Evolutionary conservation across 1,140 invertebrate species (phyloP).

Genomic region (Drosophila baimaii): DNA sequence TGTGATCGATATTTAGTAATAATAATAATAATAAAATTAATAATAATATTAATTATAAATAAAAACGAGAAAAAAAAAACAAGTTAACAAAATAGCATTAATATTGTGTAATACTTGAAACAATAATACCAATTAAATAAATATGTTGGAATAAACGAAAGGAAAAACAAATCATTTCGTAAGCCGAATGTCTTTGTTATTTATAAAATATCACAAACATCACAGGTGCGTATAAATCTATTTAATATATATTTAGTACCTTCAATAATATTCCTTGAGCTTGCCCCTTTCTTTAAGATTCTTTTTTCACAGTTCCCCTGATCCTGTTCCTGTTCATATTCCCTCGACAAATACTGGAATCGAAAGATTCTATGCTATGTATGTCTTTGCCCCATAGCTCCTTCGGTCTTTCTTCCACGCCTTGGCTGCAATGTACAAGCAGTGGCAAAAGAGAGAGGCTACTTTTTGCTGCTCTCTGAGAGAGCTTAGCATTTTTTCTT

Average conservation of each 20-base stretch:
- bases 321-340: too few relatives aligned
- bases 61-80: constrained; percentile 59
- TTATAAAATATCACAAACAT: neutral
- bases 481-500: too few relatives aligned
- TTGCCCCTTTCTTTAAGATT: too few relatives aligned
- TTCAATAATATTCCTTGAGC: too few relatives aligned
- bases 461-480: too few relatives aligned
- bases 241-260: neutral
- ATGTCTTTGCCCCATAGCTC: too few relatives aligned
- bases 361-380: too few relatives aligned
- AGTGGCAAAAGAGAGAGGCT: too few relatives aligned
- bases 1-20: constrained; percentile 83
- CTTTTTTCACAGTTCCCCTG: too few relatives aligned
- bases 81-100: constrained; percentile 59
- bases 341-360: too few relatives aligned
- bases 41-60: constrained; percentile 49
- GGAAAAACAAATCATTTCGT: constrained; percentile 19
- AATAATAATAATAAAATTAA: constrained; percentile 46
- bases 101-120: constrained; percentile 70
- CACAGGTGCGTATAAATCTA: neutral
- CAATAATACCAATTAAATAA: constrained; percentile 73
- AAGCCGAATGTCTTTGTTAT: constrained; percentile 6
- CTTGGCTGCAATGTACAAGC: too few relatives aligned
- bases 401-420: too few relatives aligned
- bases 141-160: constrained; percentile 71